Evolutionary conservation across 2,797 vertebrate genomes (phyloP), one percentile per base, ranked within the genome.

Genomic region (Pristis pectinata): DNA sequence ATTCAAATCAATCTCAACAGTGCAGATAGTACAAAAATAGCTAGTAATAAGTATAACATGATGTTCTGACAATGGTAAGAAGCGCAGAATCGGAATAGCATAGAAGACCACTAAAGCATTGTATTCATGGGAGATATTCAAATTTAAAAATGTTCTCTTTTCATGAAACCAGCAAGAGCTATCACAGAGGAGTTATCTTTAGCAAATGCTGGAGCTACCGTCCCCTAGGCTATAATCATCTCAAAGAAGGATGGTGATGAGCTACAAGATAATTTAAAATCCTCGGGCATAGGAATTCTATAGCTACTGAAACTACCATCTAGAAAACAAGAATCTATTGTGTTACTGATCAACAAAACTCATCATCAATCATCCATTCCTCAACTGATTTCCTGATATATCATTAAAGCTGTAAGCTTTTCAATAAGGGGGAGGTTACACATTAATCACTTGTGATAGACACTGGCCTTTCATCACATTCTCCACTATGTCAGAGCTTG

Each of bases 61-160:
- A 41, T 79, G 3, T 56, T 13, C 82, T 56, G 27, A 11, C 1
- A 0, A 4, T 56, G 53, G 44, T 82, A 76, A 27, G 77, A 79
- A 79, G 37, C 77, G 79, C 37, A 79, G n/a, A 41, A 79, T 17
- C 79, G 13, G 15, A 79, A 79, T 19, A 79, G 37, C 37, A 79
- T 30, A 34, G 15, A 79, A 37, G 37, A 41, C 77, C 15, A 41
- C 76, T 37, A 19, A 37, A 79, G 77, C 77, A 79, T 41, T 13
- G 49, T 59, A 34, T 30, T 85, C 82, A 34, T 85, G 82, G 49
- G 3, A 85, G 82, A 56, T 56, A 85, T 56, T 85, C 53, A 59
- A 56, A 85, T 85, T 83, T 83, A 49, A 83, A 79, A 34, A 83
- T 83, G 80, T 24, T 56, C 53, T 85, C 82, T 85, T 56, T 85